These are phyloP conservation scores for Cyclina sinensis DNA, from an alignment of 1,140 invertebrate species.

Conservation along the genomic window DNA sequence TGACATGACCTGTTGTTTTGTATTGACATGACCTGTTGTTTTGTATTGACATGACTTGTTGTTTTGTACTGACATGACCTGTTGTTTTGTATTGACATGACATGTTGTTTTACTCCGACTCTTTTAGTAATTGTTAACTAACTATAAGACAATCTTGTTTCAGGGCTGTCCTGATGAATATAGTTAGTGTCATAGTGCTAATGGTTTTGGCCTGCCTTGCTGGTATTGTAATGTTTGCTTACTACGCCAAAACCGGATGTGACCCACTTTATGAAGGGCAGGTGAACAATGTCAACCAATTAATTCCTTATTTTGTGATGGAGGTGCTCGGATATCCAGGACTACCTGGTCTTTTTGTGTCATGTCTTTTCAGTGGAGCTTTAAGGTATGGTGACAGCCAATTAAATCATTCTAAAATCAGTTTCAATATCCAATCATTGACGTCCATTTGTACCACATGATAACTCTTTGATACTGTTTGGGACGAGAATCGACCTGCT, in stretches of 20 bases:
- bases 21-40: too few species aligned
- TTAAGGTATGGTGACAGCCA: slow-evolving; percentile 91
- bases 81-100: too few species aligned
- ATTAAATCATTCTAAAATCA: too few species aligned
- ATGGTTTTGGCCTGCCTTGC: slow-evolving; percentile 92
- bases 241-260: slow-evolving; percentile 82
- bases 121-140: too few species aligned
- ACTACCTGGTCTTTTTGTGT: slow-evolving; percentile 95
- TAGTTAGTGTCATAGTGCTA: slow-evolving; percentile 89
- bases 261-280: slow-evolving; percentile 80
- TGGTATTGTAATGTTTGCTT: slow-evolving; percentile 90
- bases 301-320: slow-evolving; percentile 92
- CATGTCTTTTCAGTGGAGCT: slow-evolving; percentile 94
- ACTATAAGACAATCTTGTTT: neutral
- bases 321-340: slow-evolving; percentile 92
- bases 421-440: too few species aligned
- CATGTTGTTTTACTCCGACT: too few species aligned
- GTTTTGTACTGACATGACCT: too few species aligned
- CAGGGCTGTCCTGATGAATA: slow-evolving; percentile 91
- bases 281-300: slow-evolving; percentile 77
- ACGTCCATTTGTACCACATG: too few species aligned
- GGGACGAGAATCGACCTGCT: too few species aligned
- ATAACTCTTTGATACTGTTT: too few species aligned
- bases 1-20: too few species aligned
- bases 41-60: too few species aligned